Base-by-base conservation (phyloP, 2,797 vertebrate genomes). In the Catostomus latipinnis region DNA sequence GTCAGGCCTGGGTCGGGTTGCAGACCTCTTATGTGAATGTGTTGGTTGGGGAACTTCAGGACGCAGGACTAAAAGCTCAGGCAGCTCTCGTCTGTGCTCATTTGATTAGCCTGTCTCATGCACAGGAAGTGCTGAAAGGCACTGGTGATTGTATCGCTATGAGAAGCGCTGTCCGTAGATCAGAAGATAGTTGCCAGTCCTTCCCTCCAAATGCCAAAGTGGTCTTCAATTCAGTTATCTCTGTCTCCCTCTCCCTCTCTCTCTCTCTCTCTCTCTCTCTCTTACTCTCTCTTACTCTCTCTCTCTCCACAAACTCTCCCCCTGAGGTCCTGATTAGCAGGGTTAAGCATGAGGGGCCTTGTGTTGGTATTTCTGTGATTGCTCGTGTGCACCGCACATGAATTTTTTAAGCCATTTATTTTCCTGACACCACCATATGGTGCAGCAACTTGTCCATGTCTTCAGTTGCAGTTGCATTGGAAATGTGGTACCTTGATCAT, bases 91-190 rank as follows among this genome's bases (percentile, higher is more conserved):
- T 74, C 87, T 82, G 13, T 9, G 86, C 86, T 93, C 89, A 94
- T 94, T 94, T 86, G 92, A 95, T 94, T 95, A 94, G 91, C 74
- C 87, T 86, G 91, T 93, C 92, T 94, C 84, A 83, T 89, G 87
- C 90, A 89, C 93, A 92, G 93, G 93, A 94, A 93, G 93, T 90
- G 93, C 93, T 94, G 94, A 94, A 94, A 95, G 93, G 91, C 92
- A 85, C 86, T 90, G 88, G 82, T 88, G 94, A 94, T 95, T 84
- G 84, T 92, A 95, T 94, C 93, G 74, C 68, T 86, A 84, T 82
- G 86, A 84, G 78, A 90, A 88, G 91, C 84, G 78, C 89, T 86
- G 90, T 88, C 88, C 84, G 88, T 91, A 83, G 82, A 74, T 91
- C 87, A 88, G 87, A 81, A 92, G 92, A 93, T 91, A 89, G 89